Evolutionary conservation across 2,888 invertebrate species (phyloP).

Genomic region (Heliconius ismenius): DNA sequence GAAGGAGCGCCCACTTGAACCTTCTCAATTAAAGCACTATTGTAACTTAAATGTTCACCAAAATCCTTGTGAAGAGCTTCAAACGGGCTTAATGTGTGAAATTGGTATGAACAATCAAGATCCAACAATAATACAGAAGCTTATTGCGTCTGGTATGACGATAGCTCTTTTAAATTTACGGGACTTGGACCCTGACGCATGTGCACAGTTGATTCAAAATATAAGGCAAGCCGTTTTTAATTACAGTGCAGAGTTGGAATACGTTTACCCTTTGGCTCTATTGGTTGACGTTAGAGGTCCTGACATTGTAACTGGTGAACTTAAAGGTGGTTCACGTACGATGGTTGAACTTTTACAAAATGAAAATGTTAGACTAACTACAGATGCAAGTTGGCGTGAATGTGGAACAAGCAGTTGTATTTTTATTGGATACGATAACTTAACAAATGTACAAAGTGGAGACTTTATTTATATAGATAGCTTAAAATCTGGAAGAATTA

Average conservation of each 20-base stretch:
- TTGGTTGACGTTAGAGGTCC: conserved; percentile 71
- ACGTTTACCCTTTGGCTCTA: conserved; percentile 75
- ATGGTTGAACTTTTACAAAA: conserved; percentile 65
- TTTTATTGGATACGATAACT: conserved; percentile 78
- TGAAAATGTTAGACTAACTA: conserved; percentile 73
- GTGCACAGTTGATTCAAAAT: conserved; percentile 71
- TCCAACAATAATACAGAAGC: conserved; percentile 66
- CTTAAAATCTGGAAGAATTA: conserved; percentile 64
- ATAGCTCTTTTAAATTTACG: conserved; percentile 73
- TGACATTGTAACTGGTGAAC: conserved; percentile 70
- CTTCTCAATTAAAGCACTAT: conserved; percentile 65
- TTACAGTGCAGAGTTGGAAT: conserved; percentile 74
- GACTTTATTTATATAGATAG: conserved; percentile 78
- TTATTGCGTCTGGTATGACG: conserved; percentile 76
- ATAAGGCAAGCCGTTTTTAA: conserved; percentile 75
- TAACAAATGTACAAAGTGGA: conserved; percentile 75
- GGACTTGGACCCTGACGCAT: conserved; percentile 69
- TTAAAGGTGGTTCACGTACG: conserved; percentile 66
- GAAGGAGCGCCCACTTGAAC: conserved; percentile 50
- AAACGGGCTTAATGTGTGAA: conserved; percentile 75
- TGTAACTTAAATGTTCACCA: conserved; percentile 64
- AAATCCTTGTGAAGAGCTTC: conserved; percentile 69
- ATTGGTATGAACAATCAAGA: conserved; percentile 68
- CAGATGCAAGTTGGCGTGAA: conserved; percentile 78
- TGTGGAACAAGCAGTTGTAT: conserved; percentile 80